Conservation (phyloP, 2,888 invertebrate genomes). For the Netelia inedita region DNA sequence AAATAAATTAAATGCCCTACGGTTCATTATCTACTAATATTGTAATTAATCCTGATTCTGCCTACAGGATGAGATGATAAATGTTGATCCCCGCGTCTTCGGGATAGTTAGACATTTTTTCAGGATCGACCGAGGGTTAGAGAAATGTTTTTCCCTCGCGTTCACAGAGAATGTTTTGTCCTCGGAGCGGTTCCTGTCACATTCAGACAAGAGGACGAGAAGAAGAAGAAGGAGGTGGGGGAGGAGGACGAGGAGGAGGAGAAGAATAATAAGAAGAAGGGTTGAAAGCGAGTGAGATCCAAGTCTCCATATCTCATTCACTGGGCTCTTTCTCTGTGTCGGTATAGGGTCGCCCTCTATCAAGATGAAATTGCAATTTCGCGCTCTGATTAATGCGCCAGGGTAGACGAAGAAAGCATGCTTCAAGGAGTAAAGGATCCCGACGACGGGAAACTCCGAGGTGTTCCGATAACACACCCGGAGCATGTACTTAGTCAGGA, state of each 20-base stretch:
- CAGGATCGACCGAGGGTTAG: background rate
- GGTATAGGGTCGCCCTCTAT: constrained; percentile 37
- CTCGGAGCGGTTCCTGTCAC: background rate
- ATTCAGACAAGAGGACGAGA: background rate
- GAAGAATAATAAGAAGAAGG: background rate
- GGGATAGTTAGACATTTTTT: background rate
- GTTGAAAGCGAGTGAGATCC: background rate
- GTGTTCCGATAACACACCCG: constrained; percentile 59
- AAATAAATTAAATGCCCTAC: background rate
- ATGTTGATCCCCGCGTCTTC: background rate
- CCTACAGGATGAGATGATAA: background rate
- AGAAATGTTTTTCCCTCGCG: background rate
- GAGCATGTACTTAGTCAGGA: constrained; percentile 2
- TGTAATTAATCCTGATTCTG: background rate
- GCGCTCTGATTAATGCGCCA: constrained; percentile 67
- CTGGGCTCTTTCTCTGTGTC: constrained; percentile 50
- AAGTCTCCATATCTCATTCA: constrained; percentile 39
- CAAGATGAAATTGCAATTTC: constrained; percentile 71
- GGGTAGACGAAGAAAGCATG: constrained; percentile 42
- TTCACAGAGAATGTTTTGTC: background rate
- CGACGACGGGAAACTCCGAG: constrained; percentile 53
- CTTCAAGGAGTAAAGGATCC: constrained; percentile 9
- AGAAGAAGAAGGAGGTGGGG: background rate
- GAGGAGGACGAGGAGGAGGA: background rate
- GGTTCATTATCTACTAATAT: background rate